Evolutionary conservation across 2,113 vertebrate genomes (phyloP).

Genomic region (Furnarius figulus): DNA sequence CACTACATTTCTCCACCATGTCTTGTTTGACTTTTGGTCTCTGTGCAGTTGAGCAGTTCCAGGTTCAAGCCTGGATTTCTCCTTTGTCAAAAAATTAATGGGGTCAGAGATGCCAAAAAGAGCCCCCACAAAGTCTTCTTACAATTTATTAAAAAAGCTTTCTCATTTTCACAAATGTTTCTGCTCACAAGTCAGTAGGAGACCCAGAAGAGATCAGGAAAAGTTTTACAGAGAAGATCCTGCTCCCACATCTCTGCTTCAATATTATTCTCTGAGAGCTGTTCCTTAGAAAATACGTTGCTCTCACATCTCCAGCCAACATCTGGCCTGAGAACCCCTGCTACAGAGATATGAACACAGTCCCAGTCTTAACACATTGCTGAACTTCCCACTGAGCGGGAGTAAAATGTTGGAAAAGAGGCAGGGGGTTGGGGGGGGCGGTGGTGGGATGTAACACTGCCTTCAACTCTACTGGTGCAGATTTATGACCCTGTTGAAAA

Average conservation of each 20-base stretch:
- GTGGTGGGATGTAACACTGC: neutral
- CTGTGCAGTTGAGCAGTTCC: neutral
- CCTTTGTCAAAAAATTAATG: neutral
- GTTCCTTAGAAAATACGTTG: neutral
- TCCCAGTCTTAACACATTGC: neutral
- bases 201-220: neutral
- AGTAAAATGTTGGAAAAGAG: neutral
- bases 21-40: neutral
- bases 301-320: slow-evolving; percentile 12
- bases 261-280: neutral
- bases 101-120: neutral
- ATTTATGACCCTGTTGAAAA: neutral
- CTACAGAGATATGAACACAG: neutral
- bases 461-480: neutral
- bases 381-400: slow-evolving; percentile 5
- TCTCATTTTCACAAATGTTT: neutral
- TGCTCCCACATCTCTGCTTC: neutral
- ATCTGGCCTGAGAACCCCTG: neutral
- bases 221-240: neutral
- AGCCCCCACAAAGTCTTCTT: neutral
- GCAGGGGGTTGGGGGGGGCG: too few relatives aligned
- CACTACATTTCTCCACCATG: neutral
- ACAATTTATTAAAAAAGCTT: neutral
- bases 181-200: neutral
- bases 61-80: neutral